These are phyloP conservation scores for Euborellia annulipes DNA, from an alignment of 1,140 invertebrate species.

Conservation along the genomic window DNA sequence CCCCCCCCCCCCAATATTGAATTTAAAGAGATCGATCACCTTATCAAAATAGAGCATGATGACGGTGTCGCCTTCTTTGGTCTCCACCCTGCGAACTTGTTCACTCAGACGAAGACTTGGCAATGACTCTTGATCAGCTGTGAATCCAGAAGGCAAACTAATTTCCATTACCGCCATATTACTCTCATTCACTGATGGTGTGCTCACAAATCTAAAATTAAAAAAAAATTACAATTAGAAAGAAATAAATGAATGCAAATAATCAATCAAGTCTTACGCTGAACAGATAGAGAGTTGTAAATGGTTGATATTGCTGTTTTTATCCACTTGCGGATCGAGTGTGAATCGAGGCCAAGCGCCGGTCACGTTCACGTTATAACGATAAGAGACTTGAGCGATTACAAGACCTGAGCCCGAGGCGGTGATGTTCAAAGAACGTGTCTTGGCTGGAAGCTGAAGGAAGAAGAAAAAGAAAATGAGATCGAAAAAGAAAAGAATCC, in stretches of 20 bases:
- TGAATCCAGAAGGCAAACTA: conserved; percentile 67
- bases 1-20: no score
- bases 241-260: neutral
- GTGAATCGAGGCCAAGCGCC: conserved; percentile 78
- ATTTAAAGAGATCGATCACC: no score
- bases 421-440: conserved; percentile 39
- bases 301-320: conserved; percentile 64
- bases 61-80: conserved; percentile 53
- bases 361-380: conserved; percentile 77
- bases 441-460: conserved; percentile 35
- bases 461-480: neutral
- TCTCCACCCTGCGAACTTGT: conserved; percentile 66
- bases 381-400: conserved; percentile 65
- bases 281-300: conserved; percentile 76
- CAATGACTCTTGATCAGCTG: conserved; percentile 58
- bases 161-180: conserved; percentile 89
- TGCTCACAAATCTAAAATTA: conserved; percentile 37
- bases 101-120: conserved; percentile 52
- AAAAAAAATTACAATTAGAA: no score
- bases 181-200: conserved; percentile 39
- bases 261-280: conserved; percentile 33
- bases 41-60: conserved; percentile 78
- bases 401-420: conserved; percentile 70
- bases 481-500: conserved; percentile 1
- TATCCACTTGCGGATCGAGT: conserved; percentile 75